phyloP scores from a whole-genome alignment of 1,140 invertebrate genomes.

The Heliconius hermathena region DNA sequence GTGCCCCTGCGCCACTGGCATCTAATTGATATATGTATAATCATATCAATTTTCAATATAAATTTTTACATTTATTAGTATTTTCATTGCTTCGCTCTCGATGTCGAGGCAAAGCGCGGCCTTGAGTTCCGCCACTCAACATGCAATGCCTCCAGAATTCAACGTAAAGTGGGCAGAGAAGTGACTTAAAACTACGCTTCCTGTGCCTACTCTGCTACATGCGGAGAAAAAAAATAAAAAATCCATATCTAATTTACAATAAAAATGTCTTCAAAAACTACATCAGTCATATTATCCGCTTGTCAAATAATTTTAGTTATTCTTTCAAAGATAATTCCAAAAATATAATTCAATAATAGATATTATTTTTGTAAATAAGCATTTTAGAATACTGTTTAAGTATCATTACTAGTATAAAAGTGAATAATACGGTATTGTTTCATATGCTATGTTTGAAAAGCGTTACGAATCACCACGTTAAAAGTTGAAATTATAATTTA shows the following conservation, averaged over 20 bases:
- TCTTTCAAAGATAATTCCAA: not conserved
- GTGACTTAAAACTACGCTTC: no score
- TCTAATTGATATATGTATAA: no score
- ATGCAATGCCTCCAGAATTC: no score
- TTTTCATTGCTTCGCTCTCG: no score
- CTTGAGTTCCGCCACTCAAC: no score
- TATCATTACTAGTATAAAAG: not conserved
- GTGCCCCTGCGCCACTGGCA: no score
- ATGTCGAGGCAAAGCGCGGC: no score
- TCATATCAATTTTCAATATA: no score
- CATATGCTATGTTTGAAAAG: not conserved
- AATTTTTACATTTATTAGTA: no score
- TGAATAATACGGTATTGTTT: not conserved
- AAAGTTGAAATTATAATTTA: not conserved
- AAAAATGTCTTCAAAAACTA: not conserved
- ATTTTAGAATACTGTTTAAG: not conserved
- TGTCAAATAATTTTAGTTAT: not conserved
- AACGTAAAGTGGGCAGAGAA: no score
- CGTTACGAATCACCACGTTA: not conserved
- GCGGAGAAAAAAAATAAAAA: no score
- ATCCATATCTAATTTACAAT: not conserved
- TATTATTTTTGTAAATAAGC: not conserved
- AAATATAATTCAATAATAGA: not conserved
- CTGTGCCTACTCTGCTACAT: no score
- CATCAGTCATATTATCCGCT: not conserved